Evolutionary conservation across 2,888 invertebrate genomes (phyloP).

Genomic region (Xestobium rufovillosum): DNA sequence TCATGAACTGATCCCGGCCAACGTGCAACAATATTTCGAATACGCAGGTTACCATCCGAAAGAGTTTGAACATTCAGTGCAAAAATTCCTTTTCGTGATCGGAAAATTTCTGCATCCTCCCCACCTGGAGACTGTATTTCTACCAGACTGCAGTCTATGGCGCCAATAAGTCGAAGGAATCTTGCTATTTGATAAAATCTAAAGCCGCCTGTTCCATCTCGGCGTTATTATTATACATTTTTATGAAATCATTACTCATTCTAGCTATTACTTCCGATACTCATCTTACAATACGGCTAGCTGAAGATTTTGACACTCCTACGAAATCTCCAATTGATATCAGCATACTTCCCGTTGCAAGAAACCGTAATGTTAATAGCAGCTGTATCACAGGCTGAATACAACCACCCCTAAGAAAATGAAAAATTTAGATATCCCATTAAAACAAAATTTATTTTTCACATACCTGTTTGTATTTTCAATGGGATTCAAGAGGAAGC

Average conservation of each 20-base stretch:
- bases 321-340: background rate
- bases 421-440: too few relatives aligned
- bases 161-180: conserved; percentile 21
- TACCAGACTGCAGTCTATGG: conserved; percentile 27
- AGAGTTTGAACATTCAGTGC: conserved; percentile 31
- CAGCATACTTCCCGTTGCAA: background rate
- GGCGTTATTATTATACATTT: conserved; percentile 15
- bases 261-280: background rate
- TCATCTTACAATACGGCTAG: background rate
- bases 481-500: too few relatives aligned
- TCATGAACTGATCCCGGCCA: conserved; percentile 32
- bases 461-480: too few relatives aligned
- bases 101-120: conserved; percentile 24
- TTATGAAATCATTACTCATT: conserved; percentile 12
- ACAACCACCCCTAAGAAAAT: background rate
- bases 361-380: background rate
- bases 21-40: conserved; percentile 19
- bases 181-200: conserved; percentile 20
- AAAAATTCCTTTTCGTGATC: conserved; percentile 28
- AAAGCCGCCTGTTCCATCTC: conserved; percentile 12
- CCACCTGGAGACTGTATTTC: conserved; percentile 27
- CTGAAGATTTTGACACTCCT: background rate
- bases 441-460: too few relatives aligned
- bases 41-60: conserved; percentile 19
- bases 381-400: conserved; percentile 1